These are phyloP conservation scores for Drosophila anceps DNA, from an alignment of 2,888 invertebrate genomes.

Conservation along the genomic window DNA sequence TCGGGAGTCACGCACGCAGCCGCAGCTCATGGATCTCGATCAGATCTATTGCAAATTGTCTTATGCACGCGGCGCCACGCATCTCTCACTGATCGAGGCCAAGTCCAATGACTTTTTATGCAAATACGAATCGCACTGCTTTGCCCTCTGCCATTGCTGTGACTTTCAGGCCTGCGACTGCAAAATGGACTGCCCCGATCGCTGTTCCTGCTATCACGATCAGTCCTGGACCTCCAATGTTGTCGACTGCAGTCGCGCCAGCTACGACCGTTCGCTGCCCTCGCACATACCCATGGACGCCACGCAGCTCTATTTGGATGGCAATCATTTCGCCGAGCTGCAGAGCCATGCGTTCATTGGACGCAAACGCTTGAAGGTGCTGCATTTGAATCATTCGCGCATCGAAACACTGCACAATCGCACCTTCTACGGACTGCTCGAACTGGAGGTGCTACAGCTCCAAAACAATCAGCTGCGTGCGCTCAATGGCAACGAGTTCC, in stretches of 20 bases:
- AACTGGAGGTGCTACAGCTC: constrained; percentile 92
- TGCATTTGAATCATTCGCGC: constrained; percentile 95
- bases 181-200: constrained; percentile 97
- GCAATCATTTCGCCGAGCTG: constrained; percentile 94
- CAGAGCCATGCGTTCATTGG: constrained; percentile 97
- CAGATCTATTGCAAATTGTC: constrained; percentile 95
- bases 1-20: constrained; percentile 92
- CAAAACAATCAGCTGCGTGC: constrained; percentile 93
- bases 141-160: constrained; percentile 97
- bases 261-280: constrained; percentile 92
- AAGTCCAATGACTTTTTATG: constrained; percentile 96
- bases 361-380: constrained; percentile 94
- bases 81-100: constrained; percentile 93
- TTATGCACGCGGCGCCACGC: constrained; percentile 93
- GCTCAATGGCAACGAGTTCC: constrained; percentile 93
- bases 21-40: constrained; percentile 94
- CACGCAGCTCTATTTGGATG: constrained; percentile 96
- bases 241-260: constrained; percentile 94
- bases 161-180: constrained; percentile 99
- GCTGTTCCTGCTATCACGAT: constrained; percentile 98
- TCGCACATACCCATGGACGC: constrained; percentile 97
- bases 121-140: constrained; percentile 96
- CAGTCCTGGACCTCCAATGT: constrained; percentile 97
- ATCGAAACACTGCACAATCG: constrained; percentile 94
- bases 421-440: constrained; percentile 94